phyloP scores from a whole-genome alignment of 2,113 vertebrate genomes.

The Microtus richardsoni region DNA sequence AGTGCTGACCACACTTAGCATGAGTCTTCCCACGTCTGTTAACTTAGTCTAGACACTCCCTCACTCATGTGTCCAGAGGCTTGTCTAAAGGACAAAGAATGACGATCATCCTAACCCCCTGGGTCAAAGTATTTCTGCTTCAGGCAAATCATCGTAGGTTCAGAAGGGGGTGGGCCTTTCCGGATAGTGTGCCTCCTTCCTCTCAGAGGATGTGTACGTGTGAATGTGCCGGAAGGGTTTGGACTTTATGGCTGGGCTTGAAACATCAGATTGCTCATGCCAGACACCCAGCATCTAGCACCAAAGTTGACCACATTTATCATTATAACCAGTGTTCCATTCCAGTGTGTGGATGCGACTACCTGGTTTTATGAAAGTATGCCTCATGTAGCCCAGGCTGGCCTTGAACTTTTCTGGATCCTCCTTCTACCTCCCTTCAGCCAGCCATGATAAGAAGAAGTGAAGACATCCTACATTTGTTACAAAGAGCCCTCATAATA shows the following conservation, averaged over 20 bases:
- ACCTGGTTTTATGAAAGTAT: background rate
- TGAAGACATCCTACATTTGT: background rate
- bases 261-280: background rate
- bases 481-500: background rate
- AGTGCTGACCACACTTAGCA: background rate
- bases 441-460: background rate
- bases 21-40: background rate
- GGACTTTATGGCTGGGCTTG: background rate
- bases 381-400: background rate
- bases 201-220: background rate
- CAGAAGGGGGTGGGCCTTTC: background rate
- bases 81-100: background rate
- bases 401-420: background rate
- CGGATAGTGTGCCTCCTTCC: background rate
- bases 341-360: background rate
- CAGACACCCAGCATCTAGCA: background rate
- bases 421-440: background rate
- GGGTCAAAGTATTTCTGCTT: background rate
- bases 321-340: background rate
- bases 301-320: constrained; percentile 5
- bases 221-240: background rate
- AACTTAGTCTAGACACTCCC: background rate
- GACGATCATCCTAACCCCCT: background rate
- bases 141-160: background rate
- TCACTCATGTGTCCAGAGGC: background rate